Conservation (phyloP, 2,113 vertebrate genomes). For the Tichodroma muraria region DNA sequence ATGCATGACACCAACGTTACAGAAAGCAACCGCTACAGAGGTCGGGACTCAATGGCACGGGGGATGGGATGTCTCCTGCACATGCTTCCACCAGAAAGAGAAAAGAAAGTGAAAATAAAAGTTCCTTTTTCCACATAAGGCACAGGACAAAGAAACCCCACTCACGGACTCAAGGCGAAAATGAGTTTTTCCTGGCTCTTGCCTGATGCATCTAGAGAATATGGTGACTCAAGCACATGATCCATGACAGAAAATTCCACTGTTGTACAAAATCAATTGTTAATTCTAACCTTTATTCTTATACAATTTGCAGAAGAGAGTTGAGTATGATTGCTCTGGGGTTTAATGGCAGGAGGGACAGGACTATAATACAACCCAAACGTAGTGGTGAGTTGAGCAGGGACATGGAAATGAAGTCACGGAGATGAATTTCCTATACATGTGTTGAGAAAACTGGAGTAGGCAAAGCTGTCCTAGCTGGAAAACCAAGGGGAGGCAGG, state of each 20-base stretch:
- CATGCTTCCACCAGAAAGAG: constrained; percentile 66
- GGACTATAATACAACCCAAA: constrained; percentile 80
- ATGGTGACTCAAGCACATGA: constrained; percentile 76
- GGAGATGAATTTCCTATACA: constrained; percentile 85
- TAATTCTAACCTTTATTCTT: constrained; percentile 90
- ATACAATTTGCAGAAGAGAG: constrained; percentile 74
- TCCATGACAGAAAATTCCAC: constrained; percentile 83
- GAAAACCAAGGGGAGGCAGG: constrained; percentile 68
- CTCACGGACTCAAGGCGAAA: constrained; percentile 74
- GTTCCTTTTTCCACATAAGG: constrained; percentile 95
- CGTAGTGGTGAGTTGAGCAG: constrained; percentile 72
- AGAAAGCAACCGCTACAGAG: constrained; percentile 63
- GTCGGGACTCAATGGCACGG: constrained; percentile 13
- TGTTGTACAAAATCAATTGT: constrained; percentile 86
- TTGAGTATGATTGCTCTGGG: constrained; percentile 65
- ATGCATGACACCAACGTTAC: constrained; percentile 55
- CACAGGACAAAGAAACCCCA: constrained; percentile 95
- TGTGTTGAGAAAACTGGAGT: constrained; percentile 76
- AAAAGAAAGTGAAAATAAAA: constrained; percentile 54
- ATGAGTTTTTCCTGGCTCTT: constrained; percentile 72
- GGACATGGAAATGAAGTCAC: constrained; percentile 80
- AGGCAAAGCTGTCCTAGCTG: constrained; percentile 78
- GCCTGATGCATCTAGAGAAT: constrained; percentile 79
- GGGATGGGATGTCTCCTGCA: constrained; percentile 66
- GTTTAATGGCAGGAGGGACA: constrained; percentile 70